Base-by-base conservation (phyloP, 2,113 vertebrate genomes). In the Proteles cristata region DNA sequence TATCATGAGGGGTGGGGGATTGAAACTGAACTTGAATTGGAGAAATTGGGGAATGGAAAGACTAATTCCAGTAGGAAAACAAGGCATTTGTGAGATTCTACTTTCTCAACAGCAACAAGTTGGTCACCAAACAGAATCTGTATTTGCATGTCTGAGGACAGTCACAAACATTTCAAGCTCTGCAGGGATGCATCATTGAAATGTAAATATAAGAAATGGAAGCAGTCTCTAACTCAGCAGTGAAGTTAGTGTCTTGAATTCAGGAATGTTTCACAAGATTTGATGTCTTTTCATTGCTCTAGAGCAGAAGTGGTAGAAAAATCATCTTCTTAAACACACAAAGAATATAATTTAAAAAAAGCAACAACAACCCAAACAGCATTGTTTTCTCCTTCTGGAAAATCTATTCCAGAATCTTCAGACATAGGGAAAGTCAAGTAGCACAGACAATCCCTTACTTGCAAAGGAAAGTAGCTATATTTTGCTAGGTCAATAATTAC, bases 401-500 rank as follows among this genome's bases (percentile, higher is more conserved):
- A 55, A 88, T 65, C 77, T 43, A 74, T 68, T 23, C 35, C 19
- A 83, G 21, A 28, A 80, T 21, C 11, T 79, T 6, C n/a, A 71
- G 17, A 74, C 73, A 28, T 33, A 77, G 43, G 19, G 74, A 90
- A 77, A 74, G 25, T 83, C 50, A 86, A 81, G 66, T 33, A 84
- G 39, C 11, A 73, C 55, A n/a, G 45, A 7, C 12, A 53, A 35
- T 15, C 11, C 6, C n/a, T 83, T 65, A 77, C 28, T 12, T 83
- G 19, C 48, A 15, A 79, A 48, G 66, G 71, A 68, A 95, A 39
- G 15, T 53, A 88, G 2, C 4, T 43, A 28, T 39, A 50, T 35
- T 69, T 31, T 90, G 31, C 55, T 93, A 86, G 65, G 90, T 93
- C 94, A 92, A 68, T 84, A 90, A 95, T 93, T 93, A 48, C 0